Percentiles rank a stretch among this genome's conserved stretches.
phyloP scores from a whole-genome alignment of 2,797 vertebrate species.

The Sebastes diploproa region DNA sequence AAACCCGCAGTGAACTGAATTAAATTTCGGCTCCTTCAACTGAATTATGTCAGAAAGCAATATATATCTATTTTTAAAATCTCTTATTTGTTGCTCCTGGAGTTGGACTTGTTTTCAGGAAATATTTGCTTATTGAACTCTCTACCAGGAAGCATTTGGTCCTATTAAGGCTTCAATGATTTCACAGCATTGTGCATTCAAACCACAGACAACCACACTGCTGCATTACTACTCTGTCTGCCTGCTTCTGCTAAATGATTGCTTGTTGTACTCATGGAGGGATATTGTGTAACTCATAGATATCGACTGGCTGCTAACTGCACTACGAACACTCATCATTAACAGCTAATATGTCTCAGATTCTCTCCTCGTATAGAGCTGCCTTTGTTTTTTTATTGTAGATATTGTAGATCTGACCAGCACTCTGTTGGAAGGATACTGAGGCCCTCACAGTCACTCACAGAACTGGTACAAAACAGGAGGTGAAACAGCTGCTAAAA shows the following conservation, averaged over 20 bases:
- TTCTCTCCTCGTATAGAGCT: background rate
- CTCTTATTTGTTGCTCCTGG: conserved; percentile 7
- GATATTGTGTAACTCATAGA: background rate
- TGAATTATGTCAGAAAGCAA: conserved; percentile 31
- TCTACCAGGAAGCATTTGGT: conserved; percentile 27
- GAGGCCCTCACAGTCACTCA: background rate
- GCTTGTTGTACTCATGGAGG: background rate
- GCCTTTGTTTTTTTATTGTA: background rate
- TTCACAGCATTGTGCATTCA: background rate
- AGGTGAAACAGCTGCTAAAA: background rate
- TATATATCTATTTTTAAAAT: background rate
- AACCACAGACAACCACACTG: background rate
- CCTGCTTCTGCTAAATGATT: conserved; percentile 8
- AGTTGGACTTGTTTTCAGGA: conserved; percentile 50
- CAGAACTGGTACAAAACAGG: background rate
- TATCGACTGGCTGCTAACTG: conserved; percentile 8
- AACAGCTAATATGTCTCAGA: background rate
- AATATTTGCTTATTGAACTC: conserved; percentile 43
- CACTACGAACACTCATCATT: background rate
- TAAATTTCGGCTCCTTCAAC: conserved; percentile 6
- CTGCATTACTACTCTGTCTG: background rate
- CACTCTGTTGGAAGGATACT: background rate
- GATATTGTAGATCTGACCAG: background rate
- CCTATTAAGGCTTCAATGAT: conserved; percentile 25
- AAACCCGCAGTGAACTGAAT: background rate